Base-by-base conservation (phyloP, 2,113 vertebrate species). In the Corydoras sp. region DNA sequence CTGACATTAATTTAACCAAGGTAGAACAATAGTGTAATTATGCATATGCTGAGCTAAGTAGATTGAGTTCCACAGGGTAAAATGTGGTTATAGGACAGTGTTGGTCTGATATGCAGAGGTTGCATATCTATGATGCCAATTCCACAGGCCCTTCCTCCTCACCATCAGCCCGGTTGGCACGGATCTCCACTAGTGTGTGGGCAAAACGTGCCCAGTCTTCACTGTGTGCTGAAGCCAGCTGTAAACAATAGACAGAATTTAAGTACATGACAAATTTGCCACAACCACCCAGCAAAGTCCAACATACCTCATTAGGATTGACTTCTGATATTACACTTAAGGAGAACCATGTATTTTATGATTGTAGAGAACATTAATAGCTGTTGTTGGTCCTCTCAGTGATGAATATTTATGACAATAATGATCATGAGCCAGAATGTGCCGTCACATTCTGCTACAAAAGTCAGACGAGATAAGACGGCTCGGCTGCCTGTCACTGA, bases 201-300 rank as follows among this genome's bases (percentile, higher is more conserved):
- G 93, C 93, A 2, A 99, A 97, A 56, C 91, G 91, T 0, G 88
- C 88, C 97, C 97, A 99, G 70, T 99, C 96, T 0, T 99, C 97
- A 0, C 83, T 91, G 85, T 98, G 97, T 0, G 93, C 88, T 18
- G 93, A 87, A 0, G 96, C 94, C 71, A 99, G 89, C 95, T 99
- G 86, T 62, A 12, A 62, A 35, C 60, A 68, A 51, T 62, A 80
- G n/a, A 68, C 49, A 56, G 6, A 48, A 15, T 51, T 49, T 69
- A 18, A 73, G 62, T 58, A 32, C 64, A 58, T 9, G n/a, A 55
- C 32, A 65, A 76, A 73, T 55, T 61, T 32, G 15, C 12, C 32
- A 31, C 65, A 50, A 62, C 11, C 51, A 74, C 56, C 10, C 31
- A 48, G 18, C n/a, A 24, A 56, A 75, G 50, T 56, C 32, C 15